Base-by-base conservation (phyloP, 2,113 vertebrate species). In the Gallinago paraguaiae region DNA sequence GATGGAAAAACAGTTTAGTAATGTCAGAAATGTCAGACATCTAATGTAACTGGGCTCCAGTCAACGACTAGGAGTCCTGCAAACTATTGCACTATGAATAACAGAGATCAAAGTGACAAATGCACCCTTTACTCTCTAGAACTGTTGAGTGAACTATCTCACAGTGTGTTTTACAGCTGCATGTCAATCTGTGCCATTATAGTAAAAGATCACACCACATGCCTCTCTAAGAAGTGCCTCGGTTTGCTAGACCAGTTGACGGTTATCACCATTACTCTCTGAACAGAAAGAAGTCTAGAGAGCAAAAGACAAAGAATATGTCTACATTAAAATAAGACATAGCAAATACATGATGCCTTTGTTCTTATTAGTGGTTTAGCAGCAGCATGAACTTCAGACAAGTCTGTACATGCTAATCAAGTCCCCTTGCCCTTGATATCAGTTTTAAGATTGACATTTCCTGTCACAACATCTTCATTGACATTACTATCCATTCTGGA, bases 191-290 rank as follows among this genome's bases (percentile, higher is more conserved):
- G 9, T n/a, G 25, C 35, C 43, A 56, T 85, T 90, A 57, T 22
- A 80, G 45, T 82, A 82, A 91, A 94, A 46, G 59, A 96, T 77
- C 67, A 93, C 41, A 93, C 17, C 25, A 50, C 33, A 41, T 22
- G 28, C 3, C 80, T 69, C 67, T 67, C 60, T 30, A 33, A 84
- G 46, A 91, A 85, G 25, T 70, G 17, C 20, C 23, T 91, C 76
- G n/a, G 46, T 80, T 82, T 90, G 25, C 59, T 70, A 76, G 67
- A 86, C 15, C 41, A 82, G 45, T 27, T 77, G 59, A 63, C 25
- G 88, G 41, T 56, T 70, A 82, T 53, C 31, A 61, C 17, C 31
- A n/a, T 89, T 80, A 50, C 15, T 30, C 12, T 68, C 63, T 74
- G 35, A 94, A 82, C 9, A 57, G 46, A 60, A 61, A n/a, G 28